phyloP scores from a whole-genome alignment of 1,140 invertebrate genomes.

The Ylistrum balloti region DNA sequence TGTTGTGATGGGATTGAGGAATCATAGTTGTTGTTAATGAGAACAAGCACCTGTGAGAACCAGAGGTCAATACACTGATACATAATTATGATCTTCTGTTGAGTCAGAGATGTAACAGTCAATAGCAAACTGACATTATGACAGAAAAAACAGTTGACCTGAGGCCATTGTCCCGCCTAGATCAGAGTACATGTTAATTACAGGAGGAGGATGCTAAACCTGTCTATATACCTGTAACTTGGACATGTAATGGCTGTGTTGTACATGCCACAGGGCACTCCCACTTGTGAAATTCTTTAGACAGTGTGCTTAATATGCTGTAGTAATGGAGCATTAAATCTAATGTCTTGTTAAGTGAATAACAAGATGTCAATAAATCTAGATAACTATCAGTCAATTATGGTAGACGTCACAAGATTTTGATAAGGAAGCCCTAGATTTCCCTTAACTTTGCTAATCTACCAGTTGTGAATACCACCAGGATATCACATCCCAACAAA shows the following conservation, averaged over 20 bases:
- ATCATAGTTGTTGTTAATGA: not conserved
- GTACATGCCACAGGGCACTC: conserved; percentile 16
- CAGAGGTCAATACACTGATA: conserved; percentile 13
- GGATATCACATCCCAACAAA: no score
- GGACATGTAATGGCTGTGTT: not conserved
- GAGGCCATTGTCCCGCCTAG: not conserved
- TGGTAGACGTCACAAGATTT: not conserved
- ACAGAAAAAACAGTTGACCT: not conserved
- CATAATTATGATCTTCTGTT: conserved; percentile 7
- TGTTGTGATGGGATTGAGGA: not conserved
- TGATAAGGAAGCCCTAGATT: no score
- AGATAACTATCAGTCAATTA: not conserved
- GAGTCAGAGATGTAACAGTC: conserved; percentile 3
- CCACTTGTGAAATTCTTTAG: conserved; percentile 4
- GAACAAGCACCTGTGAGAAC: not conserved
- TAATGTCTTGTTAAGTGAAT: not conserved
- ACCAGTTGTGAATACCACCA: no score
- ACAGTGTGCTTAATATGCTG: not conserved
- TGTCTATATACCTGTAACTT: not conserved
- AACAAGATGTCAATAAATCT: not conserved
- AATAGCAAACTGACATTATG: not conserved
- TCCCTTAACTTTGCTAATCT: no score
- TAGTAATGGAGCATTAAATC: not conserved
- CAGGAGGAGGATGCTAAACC: not conserved
- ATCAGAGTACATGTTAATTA: not conserved